Evolutionary conservation across 2,113 vertebrate species (phyloP).

Genomic region (Octodon degus): DNA sequence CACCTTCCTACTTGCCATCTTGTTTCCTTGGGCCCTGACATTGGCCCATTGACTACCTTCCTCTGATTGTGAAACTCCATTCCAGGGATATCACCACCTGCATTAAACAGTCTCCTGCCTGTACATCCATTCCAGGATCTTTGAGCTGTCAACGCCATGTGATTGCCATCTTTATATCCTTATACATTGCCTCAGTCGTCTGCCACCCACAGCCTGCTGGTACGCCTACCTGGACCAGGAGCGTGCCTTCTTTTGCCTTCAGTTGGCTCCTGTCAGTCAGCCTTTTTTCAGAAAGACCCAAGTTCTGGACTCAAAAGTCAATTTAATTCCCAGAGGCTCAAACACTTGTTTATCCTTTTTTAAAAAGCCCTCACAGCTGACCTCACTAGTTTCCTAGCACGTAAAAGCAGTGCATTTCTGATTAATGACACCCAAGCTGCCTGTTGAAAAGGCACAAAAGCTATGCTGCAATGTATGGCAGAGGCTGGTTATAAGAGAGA

Average conservation of each 20-base stretch:
- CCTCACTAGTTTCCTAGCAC: background rate
- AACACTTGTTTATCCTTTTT: background rate
- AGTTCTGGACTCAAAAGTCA: background rate
- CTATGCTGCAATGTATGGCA: background rate
- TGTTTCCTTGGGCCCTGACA: background rate
- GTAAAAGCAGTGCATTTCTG: background rate
- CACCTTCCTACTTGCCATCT: background rate
- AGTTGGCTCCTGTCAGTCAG: background rate
- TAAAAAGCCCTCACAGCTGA: background rate
- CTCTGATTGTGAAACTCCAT: background rate
- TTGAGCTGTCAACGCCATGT: background rate
- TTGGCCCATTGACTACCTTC: background rate
- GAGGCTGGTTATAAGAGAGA: background rate
- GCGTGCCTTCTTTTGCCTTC: background rate
- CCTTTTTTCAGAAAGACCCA: background rate
- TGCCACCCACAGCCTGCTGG: background rate
- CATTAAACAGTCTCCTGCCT: background rate
- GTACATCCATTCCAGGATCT: background rate
- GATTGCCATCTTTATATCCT: background rate
- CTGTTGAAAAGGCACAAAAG: background rate
- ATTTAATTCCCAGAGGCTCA: background rate
- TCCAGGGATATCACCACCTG: background rate
- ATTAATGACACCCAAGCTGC: background rate
- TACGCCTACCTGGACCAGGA: background rate
- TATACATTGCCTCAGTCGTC: background rate